These are phyloP conservation scores for Budorcas taxicolor DNA, from an alignment of 2,113 vertebrate genomes.

Conservation along the genomic window DNA sequence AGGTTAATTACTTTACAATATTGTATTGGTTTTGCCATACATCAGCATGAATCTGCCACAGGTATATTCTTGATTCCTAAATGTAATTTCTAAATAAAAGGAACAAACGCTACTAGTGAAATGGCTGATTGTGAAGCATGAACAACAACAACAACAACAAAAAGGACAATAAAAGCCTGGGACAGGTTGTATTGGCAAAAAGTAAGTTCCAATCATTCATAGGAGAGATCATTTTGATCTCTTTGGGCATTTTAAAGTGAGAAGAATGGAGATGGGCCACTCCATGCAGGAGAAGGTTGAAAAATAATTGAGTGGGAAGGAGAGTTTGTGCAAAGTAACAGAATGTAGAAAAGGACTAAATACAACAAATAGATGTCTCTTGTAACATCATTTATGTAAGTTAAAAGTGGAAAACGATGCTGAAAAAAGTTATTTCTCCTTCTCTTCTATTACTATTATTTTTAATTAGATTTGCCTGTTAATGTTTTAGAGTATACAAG, in stretches of 20 bases:
- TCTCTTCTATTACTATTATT: background rate
- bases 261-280: background rate
- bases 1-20: no score
- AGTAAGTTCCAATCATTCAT: background rate
- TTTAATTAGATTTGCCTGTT: background rate
- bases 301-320: background rate
- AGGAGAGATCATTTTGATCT: background rate
- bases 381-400: background rate
- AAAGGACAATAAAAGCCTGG: background rate
- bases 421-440: background rate
- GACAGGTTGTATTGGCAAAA: background rate
- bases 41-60: no score
- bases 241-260: background rate
- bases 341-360: background rate
- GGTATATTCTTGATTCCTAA: background rate
- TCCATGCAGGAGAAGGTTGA: fast-evolving
- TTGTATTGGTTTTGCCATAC: no score
- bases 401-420: background rate
- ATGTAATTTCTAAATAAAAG: background rate
- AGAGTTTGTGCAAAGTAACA: background rate
- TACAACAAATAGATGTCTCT: background rate
- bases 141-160: background rate
- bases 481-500: background rate
- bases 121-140: background rate
- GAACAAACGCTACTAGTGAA: background rate